These are phyloP conservation scores for Epizoanthus ramosus DNA, from an alignment of 92 coral and sea anemone genomes.

Conservation along the genomic window DNA sequence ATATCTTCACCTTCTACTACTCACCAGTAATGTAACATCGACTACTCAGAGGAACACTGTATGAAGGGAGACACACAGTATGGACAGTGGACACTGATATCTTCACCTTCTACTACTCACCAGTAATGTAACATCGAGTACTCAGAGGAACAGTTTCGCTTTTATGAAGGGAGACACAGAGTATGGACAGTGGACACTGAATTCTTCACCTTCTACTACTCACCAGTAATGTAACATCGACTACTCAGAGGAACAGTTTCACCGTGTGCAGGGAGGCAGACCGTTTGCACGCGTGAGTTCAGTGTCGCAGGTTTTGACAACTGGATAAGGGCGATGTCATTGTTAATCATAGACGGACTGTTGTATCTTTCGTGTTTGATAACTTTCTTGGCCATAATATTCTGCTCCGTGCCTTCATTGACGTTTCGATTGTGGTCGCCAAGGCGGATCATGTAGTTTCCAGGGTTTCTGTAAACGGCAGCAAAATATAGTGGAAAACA, in stretches of 20 bases:
- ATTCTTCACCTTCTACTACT: background rate
- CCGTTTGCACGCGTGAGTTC: conserved; percentile 50
- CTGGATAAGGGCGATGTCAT: conserved; percentile 73
- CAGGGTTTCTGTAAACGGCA: conserved; percentile 26
- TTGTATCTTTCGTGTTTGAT: conserved; percentile 62
- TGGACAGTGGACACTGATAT: no score
- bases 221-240: conserved; percentile 66
- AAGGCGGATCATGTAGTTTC: conserved; percentile 52
- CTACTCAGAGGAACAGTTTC: conserved; percentile 46
- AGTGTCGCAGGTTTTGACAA: conserved; percentile 58
- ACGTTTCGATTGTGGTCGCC: conserved; percentile 63
- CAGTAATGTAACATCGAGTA: conserved; percentile 59
- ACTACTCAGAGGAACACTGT: background rate
- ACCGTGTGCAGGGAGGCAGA: conserved; percentile 60
- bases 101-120: conserved; percentile 21
- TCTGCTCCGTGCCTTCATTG: conserved; percentile 59
- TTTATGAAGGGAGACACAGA: background rate
- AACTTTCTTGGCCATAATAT: conserved; percentile 54
- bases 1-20: no score
- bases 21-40: no score
- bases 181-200: no score
- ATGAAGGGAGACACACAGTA: no score
- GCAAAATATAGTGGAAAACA: background rate
- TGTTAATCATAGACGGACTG: conserved; percentile 50
- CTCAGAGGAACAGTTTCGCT: conserved; percentile 45